Conservation (phyloP, 2,888 invertebrate species). For the Esperia sulphurella region DNA sequence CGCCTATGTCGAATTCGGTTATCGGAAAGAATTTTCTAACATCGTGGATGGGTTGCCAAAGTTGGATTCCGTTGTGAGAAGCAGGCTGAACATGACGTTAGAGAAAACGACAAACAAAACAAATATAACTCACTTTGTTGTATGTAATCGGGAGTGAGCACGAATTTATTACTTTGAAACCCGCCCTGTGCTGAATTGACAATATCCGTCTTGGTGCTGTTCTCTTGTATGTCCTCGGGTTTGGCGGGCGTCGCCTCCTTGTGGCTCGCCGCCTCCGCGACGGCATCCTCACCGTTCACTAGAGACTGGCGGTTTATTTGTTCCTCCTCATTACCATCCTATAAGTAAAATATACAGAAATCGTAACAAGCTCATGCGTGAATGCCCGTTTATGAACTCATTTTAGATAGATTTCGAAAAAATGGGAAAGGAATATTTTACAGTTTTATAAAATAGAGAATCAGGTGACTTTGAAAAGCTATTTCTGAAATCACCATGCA, state of each 20-base stretch:
- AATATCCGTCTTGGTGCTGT: constrained; percentile 63
- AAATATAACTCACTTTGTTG: constrained; percentile 91
- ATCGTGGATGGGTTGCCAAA: too few species aligned
- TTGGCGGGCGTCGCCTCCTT: constrained; percentile 62
- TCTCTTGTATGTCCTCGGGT: constrained; percentile 59
- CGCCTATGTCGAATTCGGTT: constrained; percentile 3
- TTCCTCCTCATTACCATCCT: constrained; percentile 58
- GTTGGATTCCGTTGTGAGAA: too few species aligned
- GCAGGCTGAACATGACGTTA: too few species aligned
- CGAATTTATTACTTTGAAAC: constrained; percentile 81
- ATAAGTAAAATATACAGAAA: constrained; percentile 31
- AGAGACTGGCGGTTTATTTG: constrained; percentile 54
- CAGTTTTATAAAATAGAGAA: too few species aligned
- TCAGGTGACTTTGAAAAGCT: too few species aligned
- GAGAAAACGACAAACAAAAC: not conserved
- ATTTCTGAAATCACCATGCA: too few species aligned
- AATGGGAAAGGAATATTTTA: too few species aligned
- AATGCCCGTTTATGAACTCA: too few species aligned
- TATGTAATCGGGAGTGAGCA: constrained; percentile 94
- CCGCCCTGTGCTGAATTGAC: constrained; percentile 49
- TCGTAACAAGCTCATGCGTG: too few species aligned
- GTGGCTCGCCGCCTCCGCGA: constrained; percentile 56
- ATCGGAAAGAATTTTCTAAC: too few species aligned
- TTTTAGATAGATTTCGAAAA: too few species aligned
- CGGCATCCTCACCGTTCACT: constrained; percentile 68